phyloP scores from a whole-genome alignment of 2,113 vertebrate species.

The Corydoras maculifer region DNA sequence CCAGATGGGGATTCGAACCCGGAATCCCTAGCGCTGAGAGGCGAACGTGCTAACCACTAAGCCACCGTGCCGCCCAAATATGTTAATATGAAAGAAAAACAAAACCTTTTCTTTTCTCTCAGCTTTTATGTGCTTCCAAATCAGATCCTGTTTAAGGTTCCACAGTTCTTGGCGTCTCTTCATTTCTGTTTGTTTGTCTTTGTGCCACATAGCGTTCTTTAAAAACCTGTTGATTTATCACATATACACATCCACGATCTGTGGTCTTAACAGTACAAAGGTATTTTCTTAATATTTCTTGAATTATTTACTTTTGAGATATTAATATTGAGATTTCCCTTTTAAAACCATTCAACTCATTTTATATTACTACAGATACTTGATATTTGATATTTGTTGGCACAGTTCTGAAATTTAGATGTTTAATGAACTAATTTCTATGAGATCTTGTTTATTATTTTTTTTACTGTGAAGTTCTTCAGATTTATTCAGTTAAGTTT shows the following conservation, averaged over 20 bases:
- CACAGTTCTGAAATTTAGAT: not conserved
- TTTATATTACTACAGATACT: no score
- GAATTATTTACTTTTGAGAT: no score
- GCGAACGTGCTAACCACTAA: no score
- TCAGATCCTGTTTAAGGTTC: slow-evolving; percentile 43
- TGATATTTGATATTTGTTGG: no score
- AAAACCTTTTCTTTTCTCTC: slow-evolving; percentile 42
- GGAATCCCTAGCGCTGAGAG: no score
- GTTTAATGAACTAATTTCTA: not conserved
- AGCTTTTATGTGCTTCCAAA: slow-evolving; percentile 31
- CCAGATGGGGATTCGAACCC: no score
- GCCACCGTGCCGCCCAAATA: no score
- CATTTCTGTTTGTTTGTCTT: slow-evolving; percentile 49
- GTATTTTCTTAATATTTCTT: no score
- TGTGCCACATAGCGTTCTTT: slow-evolving; percentile 55
- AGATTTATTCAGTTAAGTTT: not conserved
- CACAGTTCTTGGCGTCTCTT: slow-evolving; percentile 41
- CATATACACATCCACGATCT: not conserved
- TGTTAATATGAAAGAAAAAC: not conserved
- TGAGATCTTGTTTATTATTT: not conserved
- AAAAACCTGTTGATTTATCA: slow-evolving; percentile 49
- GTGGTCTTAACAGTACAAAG: not conserved
- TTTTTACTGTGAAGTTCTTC: not conserved
- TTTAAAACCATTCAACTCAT: no score
- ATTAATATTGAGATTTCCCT: no score